These are phyloP conservation scores for Cabera pusaria DNA, from an alignment of 2,888 invertebrate genomes.

Conservation along the genomic window DNA sequence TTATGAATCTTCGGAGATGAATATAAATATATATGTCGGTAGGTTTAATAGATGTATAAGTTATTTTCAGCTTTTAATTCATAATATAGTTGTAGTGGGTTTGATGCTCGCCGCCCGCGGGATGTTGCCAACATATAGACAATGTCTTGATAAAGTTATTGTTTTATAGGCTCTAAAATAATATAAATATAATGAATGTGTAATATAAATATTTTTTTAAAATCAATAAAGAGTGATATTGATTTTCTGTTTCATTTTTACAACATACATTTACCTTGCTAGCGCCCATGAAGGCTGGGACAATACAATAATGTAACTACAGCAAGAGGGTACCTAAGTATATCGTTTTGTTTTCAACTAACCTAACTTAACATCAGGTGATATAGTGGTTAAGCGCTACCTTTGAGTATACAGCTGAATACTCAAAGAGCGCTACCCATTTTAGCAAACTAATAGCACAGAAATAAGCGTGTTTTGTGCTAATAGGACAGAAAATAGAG, in stretches of 20 bases:
- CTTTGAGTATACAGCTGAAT: no score
- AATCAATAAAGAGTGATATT: slow-evolving; percentile 82
- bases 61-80: slow-evolving; percentile 72
- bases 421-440: no score
- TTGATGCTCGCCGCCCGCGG: slow-evolving; percentile 33
- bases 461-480: no score
- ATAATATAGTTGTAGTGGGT: slow-evolving; percentile 46
- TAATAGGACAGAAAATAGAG: no score
- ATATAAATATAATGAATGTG: slow-evolving; percentile 71
- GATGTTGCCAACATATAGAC: slow-evolving; percentile 49
- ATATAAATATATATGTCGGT: slow-evolving; percentile 56
- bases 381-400: no score
- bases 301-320: no score
- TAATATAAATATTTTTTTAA: slow-evolving; percentile 83
- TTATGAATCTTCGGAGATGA: slow-evolving; percentile 51
- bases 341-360: no score
- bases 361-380: no score
- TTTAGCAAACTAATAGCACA: no score
- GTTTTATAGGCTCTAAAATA: slow-evolving; percentile 70
- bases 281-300: no score
- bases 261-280: no score
- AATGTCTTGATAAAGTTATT: slow-evolving; percentile 66
- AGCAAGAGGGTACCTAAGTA: no score
- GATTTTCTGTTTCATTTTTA: slow-evolving; percentile 44
- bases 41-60: slow-evolving; percentile 59